Percentiles rank a stretch among this genome's conserved stretches.
These are phyloP conservation scores for Mormoops blainvillei DNA, from an alignment of 2,113 vertebrate species.

Conservation along the genomic window DNA sequence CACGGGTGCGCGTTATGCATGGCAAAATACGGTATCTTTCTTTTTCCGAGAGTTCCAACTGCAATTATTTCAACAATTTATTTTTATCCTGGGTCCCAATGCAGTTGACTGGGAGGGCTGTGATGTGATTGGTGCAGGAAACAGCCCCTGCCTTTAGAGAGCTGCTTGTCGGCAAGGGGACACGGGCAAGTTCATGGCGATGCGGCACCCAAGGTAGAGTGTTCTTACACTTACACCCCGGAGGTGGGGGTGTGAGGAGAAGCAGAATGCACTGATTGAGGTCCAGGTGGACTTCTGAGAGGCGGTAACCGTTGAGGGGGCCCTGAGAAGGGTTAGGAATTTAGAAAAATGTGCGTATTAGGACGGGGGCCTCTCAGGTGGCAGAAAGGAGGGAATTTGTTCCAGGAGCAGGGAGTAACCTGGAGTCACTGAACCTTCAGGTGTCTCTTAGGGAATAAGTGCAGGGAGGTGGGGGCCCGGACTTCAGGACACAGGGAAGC, in stretches of 20 bases:
- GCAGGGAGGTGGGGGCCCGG: not conserved
- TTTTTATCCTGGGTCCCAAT: not conserved
- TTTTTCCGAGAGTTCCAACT: not conserved
- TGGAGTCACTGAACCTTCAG: not conserved
- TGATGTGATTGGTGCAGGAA: not conserved
- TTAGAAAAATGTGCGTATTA: not conserved
- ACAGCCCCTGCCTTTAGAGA: not conserved
- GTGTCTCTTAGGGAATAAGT: not conserved
- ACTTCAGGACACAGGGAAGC: not conserved
- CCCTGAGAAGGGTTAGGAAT: not conserved
- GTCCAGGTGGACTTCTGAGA: not conserved
- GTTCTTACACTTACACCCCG: fast-evolving
- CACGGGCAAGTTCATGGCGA: not conserved
- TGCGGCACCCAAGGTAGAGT: not conserved
- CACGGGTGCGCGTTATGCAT: too few relatives aligned
- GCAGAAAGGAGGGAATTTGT: not conserved
- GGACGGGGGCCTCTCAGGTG: not conserved
- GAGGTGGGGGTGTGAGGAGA: not conserved
- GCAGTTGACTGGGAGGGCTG: not conserved
- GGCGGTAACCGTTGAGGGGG: not conserved
- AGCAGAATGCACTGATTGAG: not conserved
- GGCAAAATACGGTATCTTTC: not conserved
- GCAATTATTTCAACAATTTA: not conserved
- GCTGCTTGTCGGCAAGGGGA: not conserved
- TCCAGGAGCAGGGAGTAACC: not conserved